These are phyloP conservation scores for Sebastes schlegelii DNA, from an alignment of 2,113 vertebrate genomes.

Conservation along the genomic window DNA sequence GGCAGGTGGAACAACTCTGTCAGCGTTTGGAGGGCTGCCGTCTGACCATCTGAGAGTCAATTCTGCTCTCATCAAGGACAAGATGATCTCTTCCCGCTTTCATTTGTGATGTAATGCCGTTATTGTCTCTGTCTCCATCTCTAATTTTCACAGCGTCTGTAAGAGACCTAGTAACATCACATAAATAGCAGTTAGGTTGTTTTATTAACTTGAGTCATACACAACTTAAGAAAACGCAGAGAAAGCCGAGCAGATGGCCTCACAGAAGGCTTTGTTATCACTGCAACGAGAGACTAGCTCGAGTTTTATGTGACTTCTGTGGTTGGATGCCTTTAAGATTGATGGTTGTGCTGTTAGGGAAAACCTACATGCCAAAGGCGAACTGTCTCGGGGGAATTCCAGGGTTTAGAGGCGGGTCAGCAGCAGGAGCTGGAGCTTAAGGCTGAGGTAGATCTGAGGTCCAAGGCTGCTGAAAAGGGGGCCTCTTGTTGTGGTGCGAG, in stretches of 20 bases:
- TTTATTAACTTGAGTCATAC: not conserved
- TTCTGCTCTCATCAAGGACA: constrained; percentile 52
- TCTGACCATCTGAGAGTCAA: constrained; percentile 47
- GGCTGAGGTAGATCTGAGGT: constrained; percentile 43
- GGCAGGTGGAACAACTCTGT: constrained; percentile 50
- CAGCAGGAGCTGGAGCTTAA: constrained; percentile 26
- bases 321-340: constrained; percentile 20
- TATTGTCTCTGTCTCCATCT: constrained; percentile 17
- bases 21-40: constrained; percentile 45
- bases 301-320: constrained; percentile 7
- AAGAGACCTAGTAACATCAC: not conserved
- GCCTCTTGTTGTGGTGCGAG: constrained; percentile 73
- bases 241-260: constrained; percentile 22
- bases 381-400: constrained; percentile 62
- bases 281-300: not conserved
- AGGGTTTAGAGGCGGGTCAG: constrained; percentile 50
- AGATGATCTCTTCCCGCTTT: constrained; percentile 18
- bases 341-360: constrained; percentile 44
- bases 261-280: constrained; percentile 9
- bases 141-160: constrained; percentile 12
- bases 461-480: constrained; percentile 59
- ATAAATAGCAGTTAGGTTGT: not conserved
- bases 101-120: constrained; percentile 4
- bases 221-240: not conserved
- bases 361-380: constrained; percentile 44